A percentile compares a stretch with the other conserved stretches of the same genome.
These are phyloP conservation scores for Heliocidaris tuberculata DNA, from an alignment of 35 echinoderm and acorn worm genomes.

Conservation along the genomic window DNA sequence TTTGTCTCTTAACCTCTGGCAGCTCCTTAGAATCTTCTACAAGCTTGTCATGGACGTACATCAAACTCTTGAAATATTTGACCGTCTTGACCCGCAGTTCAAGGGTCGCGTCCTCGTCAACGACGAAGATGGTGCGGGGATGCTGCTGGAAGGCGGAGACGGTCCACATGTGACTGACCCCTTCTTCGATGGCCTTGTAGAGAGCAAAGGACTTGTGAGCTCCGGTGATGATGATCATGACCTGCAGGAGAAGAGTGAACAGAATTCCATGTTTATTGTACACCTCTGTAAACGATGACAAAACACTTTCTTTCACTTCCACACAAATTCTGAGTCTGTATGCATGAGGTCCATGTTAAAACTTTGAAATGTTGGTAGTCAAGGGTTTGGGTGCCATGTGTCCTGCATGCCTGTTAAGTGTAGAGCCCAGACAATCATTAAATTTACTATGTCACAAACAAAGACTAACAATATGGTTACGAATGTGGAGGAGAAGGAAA, in stretches of 20 bases:
- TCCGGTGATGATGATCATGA: conserved; percentile 97
- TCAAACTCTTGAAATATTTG: conserved; percentile 96
- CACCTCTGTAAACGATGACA: too few species aligned
- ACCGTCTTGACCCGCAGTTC: conserved; percentile 89
- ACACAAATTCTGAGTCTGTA: too few species aligned
- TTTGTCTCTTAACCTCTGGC: conserved; percentile 30
- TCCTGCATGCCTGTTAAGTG: too few species aligned
- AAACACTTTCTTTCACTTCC: too few species aligned
- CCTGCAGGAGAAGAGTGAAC: conserved; percentile 53
- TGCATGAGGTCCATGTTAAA: too few species aligned
- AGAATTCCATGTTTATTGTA: background rate
- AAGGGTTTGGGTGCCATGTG: too few species aligned
- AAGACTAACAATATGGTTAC: too few species aligned
- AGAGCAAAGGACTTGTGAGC: conserved; percentile 93
- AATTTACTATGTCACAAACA: too few species aligned
- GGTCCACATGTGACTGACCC: conserved; percentile 98
- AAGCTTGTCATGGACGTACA: conserved; percentile 95
- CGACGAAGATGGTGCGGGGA: conserved; percentile 75
- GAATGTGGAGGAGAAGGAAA: too few species aligned
- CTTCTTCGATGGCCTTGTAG: conserved; percentile 97
- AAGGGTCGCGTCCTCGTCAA: conserved; percentile 90
- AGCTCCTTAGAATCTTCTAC: conserved; percentile 51
- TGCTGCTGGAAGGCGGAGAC: conserved; percentile 98
- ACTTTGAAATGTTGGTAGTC: too few species aligned
- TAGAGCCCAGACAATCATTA: too few species aligned